phyloP scores from a whole-genome alignment of 1,140 invertebrate species.

The Antheraea pernyi region DNA sequence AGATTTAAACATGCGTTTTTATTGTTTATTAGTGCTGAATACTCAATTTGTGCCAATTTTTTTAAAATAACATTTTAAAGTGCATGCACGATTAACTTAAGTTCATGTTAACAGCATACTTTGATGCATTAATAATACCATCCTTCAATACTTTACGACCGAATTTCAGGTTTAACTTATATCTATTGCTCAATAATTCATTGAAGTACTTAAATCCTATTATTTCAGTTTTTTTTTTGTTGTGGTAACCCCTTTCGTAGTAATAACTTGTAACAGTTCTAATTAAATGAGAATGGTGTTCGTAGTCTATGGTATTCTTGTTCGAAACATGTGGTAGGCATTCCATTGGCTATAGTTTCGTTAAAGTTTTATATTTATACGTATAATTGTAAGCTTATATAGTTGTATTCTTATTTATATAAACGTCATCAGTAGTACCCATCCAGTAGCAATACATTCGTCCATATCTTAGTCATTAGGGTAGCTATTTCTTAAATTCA shows the following conservation, averaged over 20 bases:
- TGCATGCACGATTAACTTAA: neutral
- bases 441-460: constrained; percentile 43
- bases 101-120: neutral
- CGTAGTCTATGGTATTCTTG: constrained; percentile 4
- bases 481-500: constrained; percentile 40
- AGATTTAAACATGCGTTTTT: constrained; percentile 26
- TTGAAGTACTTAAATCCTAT: neutral
- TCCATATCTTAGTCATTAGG: constrained; percentile 75
- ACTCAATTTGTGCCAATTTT: constrained; percentile 48
- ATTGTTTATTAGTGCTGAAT: constrained; percentile 37
- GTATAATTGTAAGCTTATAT: constrained; percentile 3
- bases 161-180: neutral
- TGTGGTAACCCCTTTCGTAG: neutral
- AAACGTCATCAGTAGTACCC: neutral
- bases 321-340: constrained; percentile 4
- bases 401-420: constrained; percentile 1
- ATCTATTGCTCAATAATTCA: neutral
- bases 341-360: neutral
- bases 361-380: neutral
- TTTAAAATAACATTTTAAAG: constrained; percentile 12
- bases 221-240: neutral
- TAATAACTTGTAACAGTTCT: neutral
- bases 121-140: neutral
- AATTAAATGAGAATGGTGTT: constrained; percentile 1
- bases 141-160: neutral